A percentile compares a stretch with the other conserved stretches of the same genome.
Conservation (phyloP, 37 sponge, comb jelly and placozoan species). For the Ephydatia muelleri region DNA sequence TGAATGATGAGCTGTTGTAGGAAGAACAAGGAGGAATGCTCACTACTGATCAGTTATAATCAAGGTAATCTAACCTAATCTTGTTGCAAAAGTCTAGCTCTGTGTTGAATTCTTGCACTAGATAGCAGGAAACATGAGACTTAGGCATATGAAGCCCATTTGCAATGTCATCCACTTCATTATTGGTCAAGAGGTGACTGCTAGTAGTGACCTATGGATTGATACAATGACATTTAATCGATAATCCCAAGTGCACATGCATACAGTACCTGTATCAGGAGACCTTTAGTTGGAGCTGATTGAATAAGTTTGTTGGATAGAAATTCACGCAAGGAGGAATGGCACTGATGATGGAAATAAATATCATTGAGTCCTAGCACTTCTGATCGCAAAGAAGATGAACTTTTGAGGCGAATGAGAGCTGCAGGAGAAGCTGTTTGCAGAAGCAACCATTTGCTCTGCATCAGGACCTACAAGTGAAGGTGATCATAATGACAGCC, state of each 20-base stretch:
- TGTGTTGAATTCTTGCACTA: conserved; percentile 80
- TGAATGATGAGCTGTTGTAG: background rate
- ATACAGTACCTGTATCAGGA: conserved; percentile 52
- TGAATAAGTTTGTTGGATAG: conserved; percentile 6
- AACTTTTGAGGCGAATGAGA: conserved; percentile 44
- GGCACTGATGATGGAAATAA: conserved; percentile 50
- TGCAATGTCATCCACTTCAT: conserved; percentile 36
- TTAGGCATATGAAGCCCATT: background rate
- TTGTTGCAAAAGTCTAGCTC: conserved; percentile 78
- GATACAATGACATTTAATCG: too few relatives aligned
- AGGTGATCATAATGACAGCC: too few relatives aligned
- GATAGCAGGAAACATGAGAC: conserved; percentile 19
- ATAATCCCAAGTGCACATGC: too few relatives aligned
- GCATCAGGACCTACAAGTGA: conserved; percentile 36
- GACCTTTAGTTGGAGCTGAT: background rate
- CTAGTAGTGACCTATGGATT: conserved; percentile 89
- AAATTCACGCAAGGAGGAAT: conserved; percentile 40
- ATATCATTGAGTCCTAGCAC: conserved; percentile 5
- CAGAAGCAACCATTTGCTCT: conserved; percentile 52
- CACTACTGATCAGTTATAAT: too few relatives aligned
- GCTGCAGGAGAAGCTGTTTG: conserved; percentile 72
- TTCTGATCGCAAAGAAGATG: background rate
- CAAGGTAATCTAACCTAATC: conserved; percentile 66
- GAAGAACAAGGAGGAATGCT: background rate
- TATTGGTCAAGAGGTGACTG: conserved; percentile 62